Base-by-base conservation (phyloP, 2,797 vertebrate genomes). In the Cygnus olor region DNA sequence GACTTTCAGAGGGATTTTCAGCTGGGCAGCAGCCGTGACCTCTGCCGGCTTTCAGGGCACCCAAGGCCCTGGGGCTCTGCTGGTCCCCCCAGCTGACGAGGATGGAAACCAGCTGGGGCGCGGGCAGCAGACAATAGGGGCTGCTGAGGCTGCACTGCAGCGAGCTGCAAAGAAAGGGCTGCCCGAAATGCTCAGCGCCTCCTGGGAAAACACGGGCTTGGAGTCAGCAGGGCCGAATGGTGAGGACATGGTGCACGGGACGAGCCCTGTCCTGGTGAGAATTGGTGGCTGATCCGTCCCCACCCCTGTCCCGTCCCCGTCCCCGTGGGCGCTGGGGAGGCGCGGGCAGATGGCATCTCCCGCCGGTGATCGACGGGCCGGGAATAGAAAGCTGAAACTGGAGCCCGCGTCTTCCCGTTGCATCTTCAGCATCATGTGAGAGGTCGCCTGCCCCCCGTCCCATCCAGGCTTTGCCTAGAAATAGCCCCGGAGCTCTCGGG, bases 381-480 rank as follows among this genome's bases (percentile, higher is more conserved):
- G 91, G 91, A 97, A 96, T 97, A 96, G 96, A 91, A 97, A 84
- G 44, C 80, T 95, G 95, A 93, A 97, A 96, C 87, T 82, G 64
- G 95, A 97, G 94, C 30, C 77, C 0, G 9, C 10, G 5, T 88
- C 95, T 93, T 94, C 89, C 94, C 64, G 1, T 91, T 77, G 95
- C 95, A 87, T 88, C 94, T 94, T 92, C 56, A 6, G 30, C 22
- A 4, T 94, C 95, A 96, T 94, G 95, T 94, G 94, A 92, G 91
- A 79, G 74, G 74, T 34, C 53, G 92, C 92, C 94, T 96, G 92
- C 86, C 77, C 89, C 91, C 85, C 73, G 61, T 73, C 86, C 85
- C 42, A 6, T 83, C 56, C 85, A 20, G 51, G 71, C 18, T 25
- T 84, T 64, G 86, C 94, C 95, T 85, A n/a, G 86, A 94, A 96